Conservation (phyloP, 1,140 invertebrate genomes). For the Leptinotarsa undecemlineata region DNA sequence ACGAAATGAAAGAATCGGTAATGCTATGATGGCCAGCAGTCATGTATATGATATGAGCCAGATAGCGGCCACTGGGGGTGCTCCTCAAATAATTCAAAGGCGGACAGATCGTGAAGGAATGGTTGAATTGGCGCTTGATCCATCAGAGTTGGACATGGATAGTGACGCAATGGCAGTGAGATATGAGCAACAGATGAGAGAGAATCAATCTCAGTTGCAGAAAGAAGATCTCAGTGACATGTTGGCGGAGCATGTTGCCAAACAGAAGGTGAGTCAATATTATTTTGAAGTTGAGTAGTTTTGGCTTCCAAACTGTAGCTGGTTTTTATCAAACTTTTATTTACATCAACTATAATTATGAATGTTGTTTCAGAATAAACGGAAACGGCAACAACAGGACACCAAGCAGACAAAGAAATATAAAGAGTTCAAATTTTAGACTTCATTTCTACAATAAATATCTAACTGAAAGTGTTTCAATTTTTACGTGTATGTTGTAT, state of each 20-base stretch:
- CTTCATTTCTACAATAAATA: not conserved
- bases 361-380: constrained; percentile 77
- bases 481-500: not conserved
- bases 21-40: constrained; percentile 98
- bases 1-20: constrained; percentile 84
- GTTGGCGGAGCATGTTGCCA: constrained; percentile 95
- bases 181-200: constrained; percentile 94
- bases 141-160: constrained; percentile 95
- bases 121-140: constrained; percentile 94
- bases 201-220: constrained; percentile 83
- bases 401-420: constrained; percentile 93
- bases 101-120: constrained; percentile 64
- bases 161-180: constrained; percentile 94
- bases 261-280: constrained; percentile 74
- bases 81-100: constrained; percentile 25
- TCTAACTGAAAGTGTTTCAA: not conserved
- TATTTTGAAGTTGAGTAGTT: not conserved
- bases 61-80: constrained; percentile 58
- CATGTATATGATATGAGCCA: constrained; percentile 92
- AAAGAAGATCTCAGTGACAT: constrained; percentile 98
- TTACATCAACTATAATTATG: constrained; percentile 21
- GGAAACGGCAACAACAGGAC: constrained; percentile 88
- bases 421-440: constrained; percentile 96
- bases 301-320: no score
- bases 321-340: constrained; percentile 2